A percentile compares a stretch with the other conserved stretches of the same genome.
Conservation (phyloP, 2,797 vertebrate genomes). For the Galago senegalensis region DNA sequence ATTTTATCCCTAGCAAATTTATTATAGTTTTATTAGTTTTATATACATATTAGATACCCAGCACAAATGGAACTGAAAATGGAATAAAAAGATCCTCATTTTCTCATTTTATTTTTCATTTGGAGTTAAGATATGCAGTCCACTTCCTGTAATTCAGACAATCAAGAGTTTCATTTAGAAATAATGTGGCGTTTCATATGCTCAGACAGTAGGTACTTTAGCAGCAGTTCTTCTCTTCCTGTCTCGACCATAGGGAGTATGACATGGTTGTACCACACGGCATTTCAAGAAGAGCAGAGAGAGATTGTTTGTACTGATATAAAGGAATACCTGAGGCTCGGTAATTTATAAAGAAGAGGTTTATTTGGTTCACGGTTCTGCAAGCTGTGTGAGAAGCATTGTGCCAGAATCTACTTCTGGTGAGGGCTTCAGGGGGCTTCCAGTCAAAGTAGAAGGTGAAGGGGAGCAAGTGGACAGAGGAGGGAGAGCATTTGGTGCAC, state of each 20-base stretch:
- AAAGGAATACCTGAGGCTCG: no score
- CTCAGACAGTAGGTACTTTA: background rate
- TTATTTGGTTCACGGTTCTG: no score
- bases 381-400: no score
- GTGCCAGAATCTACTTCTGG: no score
- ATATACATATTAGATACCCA: constrained; percentile 2
- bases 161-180: background rate
- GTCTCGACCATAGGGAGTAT: background rate
- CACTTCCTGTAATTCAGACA: background rate
- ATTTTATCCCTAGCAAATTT: constrained; percentile 22
- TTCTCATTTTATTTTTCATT: constrained; percentile 53
- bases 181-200: background rate
- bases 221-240: background rate
- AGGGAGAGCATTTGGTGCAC: no score
- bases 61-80: constrained; percentile 37
- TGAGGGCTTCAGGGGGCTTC: no score
- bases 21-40: constrained; percentile 48
- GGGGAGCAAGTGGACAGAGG: no score
- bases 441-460: no score
- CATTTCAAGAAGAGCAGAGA: background rate
- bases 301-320: background rate
- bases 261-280: background rate
- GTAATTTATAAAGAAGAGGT: no score
- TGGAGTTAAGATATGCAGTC: background rate
- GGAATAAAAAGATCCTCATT: constrained; percentile 27